These are phyloP conservation scores for Plecturocebus donacophilus DNA, from an alignment of 2,113 vertebrate species.

Conservation along the genomic window DNA sequence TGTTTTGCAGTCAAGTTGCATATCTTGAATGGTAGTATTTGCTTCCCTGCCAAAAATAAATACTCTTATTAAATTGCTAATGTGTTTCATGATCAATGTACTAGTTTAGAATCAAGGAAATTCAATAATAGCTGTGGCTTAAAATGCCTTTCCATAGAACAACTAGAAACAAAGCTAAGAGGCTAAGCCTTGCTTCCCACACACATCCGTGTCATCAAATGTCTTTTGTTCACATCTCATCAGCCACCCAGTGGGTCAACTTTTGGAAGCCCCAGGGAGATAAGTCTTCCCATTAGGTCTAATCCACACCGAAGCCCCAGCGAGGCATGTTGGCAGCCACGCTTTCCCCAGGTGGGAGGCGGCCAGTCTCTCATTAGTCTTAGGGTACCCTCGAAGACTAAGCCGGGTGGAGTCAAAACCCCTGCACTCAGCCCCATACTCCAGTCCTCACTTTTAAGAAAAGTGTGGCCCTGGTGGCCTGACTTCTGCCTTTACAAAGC, in stretches of 20 bases:
- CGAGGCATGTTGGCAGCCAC: not conserved
- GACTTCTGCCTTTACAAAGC: not conserved
- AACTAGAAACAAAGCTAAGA: not conserved
- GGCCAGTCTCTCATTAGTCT: not conserved
- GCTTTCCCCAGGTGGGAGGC: not conserved
- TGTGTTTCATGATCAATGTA: not conserved
- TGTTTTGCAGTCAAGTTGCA: not conserved
- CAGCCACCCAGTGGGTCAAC: not conserved
- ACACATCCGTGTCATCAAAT: not conserved
- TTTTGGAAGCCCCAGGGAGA: not conserved
- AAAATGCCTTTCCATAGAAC: not conserved
- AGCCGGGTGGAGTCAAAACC: not conserved
- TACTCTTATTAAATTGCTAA: not conserved
- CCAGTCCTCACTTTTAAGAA: not conserved
- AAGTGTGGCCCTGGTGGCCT: accelerated
- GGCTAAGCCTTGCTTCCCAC: not conserved
- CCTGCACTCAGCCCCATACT: not conserved
- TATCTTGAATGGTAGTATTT: not conserved
- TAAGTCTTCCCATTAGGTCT: not conserved
- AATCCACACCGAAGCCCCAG: not conserved
- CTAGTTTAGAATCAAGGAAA: not conserved
- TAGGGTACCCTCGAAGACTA: not conserved
- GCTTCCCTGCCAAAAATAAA: not conserved
- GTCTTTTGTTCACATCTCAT: not conserved
- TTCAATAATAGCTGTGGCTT: not conserved